phyloP scores from a whole-genome alignment of 2,113 vertebrate species.

The Pseudopodoces humilis region DNA sequence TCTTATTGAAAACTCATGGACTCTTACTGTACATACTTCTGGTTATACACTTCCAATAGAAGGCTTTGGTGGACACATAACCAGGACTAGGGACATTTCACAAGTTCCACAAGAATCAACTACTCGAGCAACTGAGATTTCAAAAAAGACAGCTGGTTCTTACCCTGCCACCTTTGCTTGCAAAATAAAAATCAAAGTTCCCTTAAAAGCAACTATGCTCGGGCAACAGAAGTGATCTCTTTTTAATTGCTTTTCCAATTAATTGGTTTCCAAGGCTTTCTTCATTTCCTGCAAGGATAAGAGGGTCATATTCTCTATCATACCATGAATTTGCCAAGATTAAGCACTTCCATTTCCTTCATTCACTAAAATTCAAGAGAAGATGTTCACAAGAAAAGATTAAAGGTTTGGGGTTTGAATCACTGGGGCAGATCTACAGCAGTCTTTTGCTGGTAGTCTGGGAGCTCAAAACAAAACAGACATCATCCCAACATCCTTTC shows the following conservation, averaged over 20 bases:
- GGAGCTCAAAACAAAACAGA: conserved; percentile 7
- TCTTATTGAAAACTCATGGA: not conserved
- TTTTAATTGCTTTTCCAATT: not conserved
- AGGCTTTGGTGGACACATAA: not conserved
- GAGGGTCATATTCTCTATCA: not conserved
- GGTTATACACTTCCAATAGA: not conserved
- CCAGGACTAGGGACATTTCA: not conserved
- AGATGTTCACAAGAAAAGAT: not conserved
- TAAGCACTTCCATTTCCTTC: not conserved
- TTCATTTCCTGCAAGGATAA: not conserved
- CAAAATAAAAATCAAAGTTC: not conserved
- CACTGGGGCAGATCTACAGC: not conserved
- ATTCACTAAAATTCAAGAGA: not conserved
- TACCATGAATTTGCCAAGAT: not conserved
- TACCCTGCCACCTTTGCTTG: not conserved
- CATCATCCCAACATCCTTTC: not conserved
- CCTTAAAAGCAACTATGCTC: not conserved
- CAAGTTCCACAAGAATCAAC: not conserved
- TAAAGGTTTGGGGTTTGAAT: not conserved
- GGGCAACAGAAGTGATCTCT: not conserved
- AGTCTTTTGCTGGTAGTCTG: not conserved
- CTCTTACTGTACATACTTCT: not conserved
- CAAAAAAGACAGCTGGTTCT: not conserved
- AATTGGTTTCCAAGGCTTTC: not conserved
- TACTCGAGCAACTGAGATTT: not conserved